These are phyloP conservation scores for Eospalax fontanierii DNA, from an alignment of 2,797 vertebrate genomes.

Conservation along the genomic window DNA sequence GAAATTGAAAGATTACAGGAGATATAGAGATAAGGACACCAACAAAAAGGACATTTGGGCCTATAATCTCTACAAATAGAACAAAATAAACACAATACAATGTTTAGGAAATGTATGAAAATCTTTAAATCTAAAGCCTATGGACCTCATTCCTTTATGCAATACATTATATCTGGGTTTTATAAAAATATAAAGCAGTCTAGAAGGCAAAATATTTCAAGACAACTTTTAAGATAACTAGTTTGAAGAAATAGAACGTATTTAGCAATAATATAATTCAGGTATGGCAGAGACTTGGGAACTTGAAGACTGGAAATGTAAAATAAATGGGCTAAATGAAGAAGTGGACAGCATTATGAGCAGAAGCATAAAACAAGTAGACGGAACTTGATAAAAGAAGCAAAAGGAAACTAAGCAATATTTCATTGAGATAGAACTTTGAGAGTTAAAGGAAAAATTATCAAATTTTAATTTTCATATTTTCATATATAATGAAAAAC, in stretches of 20 bases:
- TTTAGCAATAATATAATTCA: neutral
- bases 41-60: neutral
- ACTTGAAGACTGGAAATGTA: slow-evolving; percentile 12
- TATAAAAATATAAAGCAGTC: neutral
- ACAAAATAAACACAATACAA: slow-evolving; percentile 16
- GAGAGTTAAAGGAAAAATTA: neutral
- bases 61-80: neutral
- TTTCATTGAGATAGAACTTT: neutral
- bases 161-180: neutral
- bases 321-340: slow-evolving; percentile 23
- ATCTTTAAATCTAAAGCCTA: slow-evolving; percentile 9
- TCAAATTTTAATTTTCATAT: neutral
- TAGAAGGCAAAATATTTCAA: neutral
- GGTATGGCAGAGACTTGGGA: neutral
- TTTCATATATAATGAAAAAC: slow-evolving; percentile 44
- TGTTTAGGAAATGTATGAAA: neutral
- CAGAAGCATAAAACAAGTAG: neutral
- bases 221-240: slow-evolving; percentile 1
- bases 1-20: neutral
- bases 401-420: slow-evolving; percentile 35
- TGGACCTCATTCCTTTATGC: neutral
- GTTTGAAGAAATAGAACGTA: neutral
- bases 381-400: neutral
- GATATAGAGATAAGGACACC: neutral
- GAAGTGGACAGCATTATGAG: neutral